Base-by-base conservation (phyloP, 1,140 invertebrate species). In the Trichomalopsis sarcophagae region DNA sequence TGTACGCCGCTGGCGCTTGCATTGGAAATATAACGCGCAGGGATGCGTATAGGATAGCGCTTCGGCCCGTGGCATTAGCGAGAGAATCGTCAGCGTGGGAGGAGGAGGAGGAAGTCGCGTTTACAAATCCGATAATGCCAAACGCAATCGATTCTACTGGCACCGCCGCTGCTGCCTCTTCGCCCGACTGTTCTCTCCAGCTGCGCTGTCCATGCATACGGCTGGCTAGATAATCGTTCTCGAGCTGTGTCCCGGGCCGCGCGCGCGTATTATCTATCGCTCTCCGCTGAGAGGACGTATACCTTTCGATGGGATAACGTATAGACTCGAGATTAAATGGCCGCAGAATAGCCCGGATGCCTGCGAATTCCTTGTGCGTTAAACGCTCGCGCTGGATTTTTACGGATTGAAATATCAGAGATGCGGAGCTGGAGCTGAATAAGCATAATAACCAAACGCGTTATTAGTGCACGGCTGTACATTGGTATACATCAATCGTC, bases 71-170 rank as follows among this genome's bases (percentile, higher is more conserved):
- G 68, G 68, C 23, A 71, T 27, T 71, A 71, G 68, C 27, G 68
- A 71, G 62, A 17, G 68, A 71, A 33, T 71, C 23, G 30, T 17
- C 68, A 71, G 21, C 17, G 68, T 27, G 27, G 27, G 27, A 1
- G 68, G 27, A 62, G 21, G 33, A 36, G 89, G 87, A 88, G 89
- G 68, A 71, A 71, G 68, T 27, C 21, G 68, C 68, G 27, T 33
- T 71, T 71, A 71, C 17, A 71, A 71, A 71, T 71, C 30, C 23
- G 88, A 90, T 90, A 90, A 89, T 87, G 69, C 86, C 87, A 86
- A 90, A 89, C 87, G 69, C 86, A 86, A 87, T 82, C 87, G 84
- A 87, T 62, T 62, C 27, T 71, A 7, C 27, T 44, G 23, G 27
- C 2, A 1, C 9, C 6, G 27, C 27, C 6, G 23, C 11, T 86